Evolutionary conservation across 2,113 vertebrate species (phyloP).

Genomic region (Nerophis ophidion): DNA sequence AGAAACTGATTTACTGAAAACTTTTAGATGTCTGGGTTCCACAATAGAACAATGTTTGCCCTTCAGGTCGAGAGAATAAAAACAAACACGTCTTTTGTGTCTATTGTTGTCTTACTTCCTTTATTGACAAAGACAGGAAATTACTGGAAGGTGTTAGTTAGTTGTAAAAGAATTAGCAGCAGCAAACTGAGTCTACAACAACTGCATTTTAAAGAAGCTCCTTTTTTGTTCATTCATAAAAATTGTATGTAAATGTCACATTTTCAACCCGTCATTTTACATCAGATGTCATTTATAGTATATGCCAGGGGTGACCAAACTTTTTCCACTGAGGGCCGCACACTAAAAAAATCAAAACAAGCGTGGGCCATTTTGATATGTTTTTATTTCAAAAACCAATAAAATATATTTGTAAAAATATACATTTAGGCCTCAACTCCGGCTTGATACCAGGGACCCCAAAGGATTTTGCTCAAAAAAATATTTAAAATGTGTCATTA

Average conservation of each 20-base stretch:
- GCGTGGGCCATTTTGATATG: no score
- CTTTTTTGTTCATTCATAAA: neutral
- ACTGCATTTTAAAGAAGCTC: neutral
- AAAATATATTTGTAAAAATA: no score
- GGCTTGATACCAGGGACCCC: no score
- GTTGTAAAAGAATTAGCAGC: neutral
- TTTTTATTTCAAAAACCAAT: no score
- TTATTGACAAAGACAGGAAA: slow-evolving; percentile 32
- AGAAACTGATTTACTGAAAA: neutral
- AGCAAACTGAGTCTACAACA: neutral
- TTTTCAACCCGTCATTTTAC: no score
- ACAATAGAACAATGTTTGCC: slow-evolving; percentile 19
- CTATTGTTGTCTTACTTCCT: slow-evolving; percentile 23
- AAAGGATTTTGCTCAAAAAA: no score
- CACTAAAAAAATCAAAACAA: no score
- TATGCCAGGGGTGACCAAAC: no score
- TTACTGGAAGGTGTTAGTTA: slow-evolving; percentile 23
- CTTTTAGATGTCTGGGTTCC: neutral
- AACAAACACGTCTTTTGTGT: slow-evolving; percentile 18
- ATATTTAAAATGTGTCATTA: no score
- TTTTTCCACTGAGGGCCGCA: no score
- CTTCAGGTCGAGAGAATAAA: slow-evolving; percentile 8
- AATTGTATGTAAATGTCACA: no score
- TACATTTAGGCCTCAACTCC: no score
- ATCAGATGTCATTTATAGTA: neutral